A percentile compares a stretch with the other conserved stretches of the same genome.
Evolutionary conservation across 1,140 invertebrate species (phyloP).

Genomic region (Neodiprion fabricii): DNA sequence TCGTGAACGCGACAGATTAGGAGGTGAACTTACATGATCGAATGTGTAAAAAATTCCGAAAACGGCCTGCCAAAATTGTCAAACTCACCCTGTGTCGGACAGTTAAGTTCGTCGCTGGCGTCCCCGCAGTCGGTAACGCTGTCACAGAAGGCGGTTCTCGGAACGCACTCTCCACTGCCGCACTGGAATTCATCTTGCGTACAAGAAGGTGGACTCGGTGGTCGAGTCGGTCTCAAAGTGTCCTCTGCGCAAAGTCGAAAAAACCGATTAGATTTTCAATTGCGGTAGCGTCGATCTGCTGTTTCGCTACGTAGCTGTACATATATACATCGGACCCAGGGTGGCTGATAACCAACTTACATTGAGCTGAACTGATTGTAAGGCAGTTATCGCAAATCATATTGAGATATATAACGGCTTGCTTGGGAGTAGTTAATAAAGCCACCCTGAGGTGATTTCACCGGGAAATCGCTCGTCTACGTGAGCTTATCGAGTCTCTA

Average conservation of each 20-base stretch:
- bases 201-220: constrained; percentile 31
- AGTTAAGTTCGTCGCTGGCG: constrained; percentile 74
- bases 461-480: too few species aligned
- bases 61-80: too few species aligned
- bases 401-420: too few species aligned
- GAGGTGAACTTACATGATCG: too few species aligned
- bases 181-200: constrained; percentile 64
- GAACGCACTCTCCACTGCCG: constrained; percentile 70
- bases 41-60: too few species aligned
- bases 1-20: too few species aligned
- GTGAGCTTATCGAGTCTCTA: constrained; percentile 30
- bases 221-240: background rate
- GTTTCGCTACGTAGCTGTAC: constrained; percentile 57
- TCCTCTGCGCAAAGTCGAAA: constrained; percentile 12
- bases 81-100: constrained; percentile 41
- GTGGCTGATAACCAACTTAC: too few species aligned
- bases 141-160: constrained; percentile 73
- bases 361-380: too few species aligned
- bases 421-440: too few species aligned
- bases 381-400: too few species aligned
- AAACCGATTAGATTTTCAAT: constrained; percentile 57
- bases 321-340: too few species aligned
- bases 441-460: too few species aligned
- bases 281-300: constrained; percentile 62
- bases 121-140: constrained; percentile 78